phyloP scores from a whole-genome alignment of 1,140 invertebrate genomes.

The Condylostylus longicornis region DNA sequence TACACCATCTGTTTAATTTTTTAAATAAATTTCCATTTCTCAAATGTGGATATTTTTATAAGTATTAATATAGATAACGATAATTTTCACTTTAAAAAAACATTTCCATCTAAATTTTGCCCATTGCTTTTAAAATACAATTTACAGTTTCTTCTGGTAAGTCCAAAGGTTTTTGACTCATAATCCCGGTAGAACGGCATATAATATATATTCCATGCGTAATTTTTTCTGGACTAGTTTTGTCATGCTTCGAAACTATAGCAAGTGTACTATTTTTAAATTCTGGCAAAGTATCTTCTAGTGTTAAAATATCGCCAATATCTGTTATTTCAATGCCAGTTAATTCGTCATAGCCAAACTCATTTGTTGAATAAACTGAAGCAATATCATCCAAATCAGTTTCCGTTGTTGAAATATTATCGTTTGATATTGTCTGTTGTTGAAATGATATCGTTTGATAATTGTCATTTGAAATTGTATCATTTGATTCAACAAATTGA shows the following conservation, averaged over 20 bases:
- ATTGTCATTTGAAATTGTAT: too few relatives aligned
- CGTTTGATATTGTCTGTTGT: not conserved
- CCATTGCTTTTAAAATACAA: slow-evolving; percentile 30
- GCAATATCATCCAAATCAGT: slow-evolving; percentile 8
- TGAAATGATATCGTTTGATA: not conserved
- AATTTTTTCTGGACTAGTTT: slow-evolving; percentile 19
- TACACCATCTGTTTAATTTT: too few relatives aligned
- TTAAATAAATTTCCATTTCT: too few relatives aligned
- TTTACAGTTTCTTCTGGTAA: slow-evolving; percentile 31
- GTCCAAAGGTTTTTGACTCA: slow-evolving; percentile 26
- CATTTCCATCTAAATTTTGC: slow-evolving; percentile 7
- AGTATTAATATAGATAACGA: too few relatives aligned
- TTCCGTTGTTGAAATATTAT: not conserved
- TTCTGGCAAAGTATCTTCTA: slow-evolving; percentile 6
- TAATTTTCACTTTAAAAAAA: too few relatives aligned
- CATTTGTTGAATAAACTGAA: not conserved
- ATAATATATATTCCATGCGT: slow-evolving; percentile 34
- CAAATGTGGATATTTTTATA: too few relatives aligned
- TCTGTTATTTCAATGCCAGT: slow-evolving; percentile 23
- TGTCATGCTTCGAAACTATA: slow-evolving; percentile 26
- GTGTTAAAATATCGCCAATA: slow-evolving; percentile 7
- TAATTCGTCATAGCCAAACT: slow-evolving; percentile 3
- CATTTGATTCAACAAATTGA: too few relatives aligned
- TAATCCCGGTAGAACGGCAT: slow-evolving; percentile 21
- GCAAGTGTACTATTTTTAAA: slow-evolving; percentile 29